Conservation (phyloP, 2,888 invertebrate genomes). For the Campoplex nolae region DNA sequence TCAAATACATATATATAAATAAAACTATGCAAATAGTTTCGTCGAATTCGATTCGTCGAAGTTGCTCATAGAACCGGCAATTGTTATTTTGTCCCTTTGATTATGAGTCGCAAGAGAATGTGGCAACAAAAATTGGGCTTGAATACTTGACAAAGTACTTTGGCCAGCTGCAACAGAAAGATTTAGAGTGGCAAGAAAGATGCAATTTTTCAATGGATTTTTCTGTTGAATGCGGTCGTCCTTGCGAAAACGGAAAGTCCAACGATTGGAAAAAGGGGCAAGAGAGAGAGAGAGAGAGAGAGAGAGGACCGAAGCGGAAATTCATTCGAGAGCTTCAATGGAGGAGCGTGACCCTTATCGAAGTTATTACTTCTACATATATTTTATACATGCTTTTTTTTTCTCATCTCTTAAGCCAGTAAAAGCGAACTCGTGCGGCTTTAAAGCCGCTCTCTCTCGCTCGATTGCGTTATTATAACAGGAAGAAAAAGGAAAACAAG, state of each 20-base stretch:
- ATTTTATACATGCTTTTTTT: conserved; percentile 30
- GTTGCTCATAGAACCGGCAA: neutral
- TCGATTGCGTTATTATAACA: conserved; percentile 60
- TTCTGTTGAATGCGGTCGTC: conserved; percentile 53
- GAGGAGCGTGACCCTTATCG: conserved; percentile 70
- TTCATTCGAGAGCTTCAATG: conserved; percentile 72
- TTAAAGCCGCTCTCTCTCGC: conserved; percentile 27
- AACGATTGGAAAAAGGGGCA: conserved; percentile 38
- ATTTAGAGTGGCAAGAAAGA: conserved; percentile 18
- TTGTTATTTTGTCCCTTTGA: neutral
- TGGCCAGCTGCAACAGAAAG: neutral
- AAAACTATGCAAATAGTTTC: neutral
- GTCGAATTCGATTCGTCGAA: neutral
- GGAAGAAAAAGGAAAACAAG: conserved; percentile 37
- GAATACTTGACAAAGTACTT: conserved; percentile 21
- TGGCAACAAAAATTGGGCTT: neutral
- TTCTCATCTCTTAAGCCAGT: conserved; percentile 41
- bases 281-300: conserved; percentile 21
- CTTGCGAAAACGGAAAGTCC: conserved; percentile 27
- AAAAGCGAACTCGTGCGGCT: conserved; percentile 8
- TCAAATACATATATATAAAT: neutral
- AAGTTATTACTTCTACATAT: conserved; percentile 71
- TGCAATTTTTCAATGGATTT: conserved; percentile 72
- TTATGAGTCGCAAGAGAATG: neutral
- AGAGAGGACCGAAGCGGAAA: conserved; percentile 38